Percentiles rank a stretch among this genome's conserved stretches.
These are phyloP conservation scores for Nemopilema nomurai DNA, from an alignment of 30 jellyfish, hydroid and myxozoan genomes.

Conservation along the genomic window DNA sequence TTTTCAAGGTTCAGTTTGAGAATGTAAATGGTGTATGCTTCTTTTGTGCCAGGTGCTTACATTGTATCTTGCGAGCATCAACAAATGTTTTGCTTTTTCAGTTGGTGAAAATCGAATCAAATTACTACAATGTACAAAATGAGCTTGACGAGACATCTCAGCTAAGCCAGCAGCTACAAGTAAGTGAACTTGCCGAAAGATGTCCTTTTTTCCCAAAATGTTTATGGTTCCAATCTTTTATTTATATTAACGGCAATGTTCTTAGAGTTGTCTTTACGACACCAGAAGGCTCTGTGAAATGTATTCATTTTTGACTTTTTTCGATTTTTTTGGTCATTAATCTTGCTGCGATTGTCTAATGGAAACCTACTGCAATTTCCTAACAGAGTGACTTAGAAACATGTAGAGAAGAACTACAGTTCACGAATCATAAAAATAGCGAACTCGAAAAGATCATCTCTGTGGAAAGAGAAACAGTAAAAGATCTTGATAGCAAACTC, in stretches of 20 bases:
- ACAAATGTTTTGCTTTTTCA: conserved; percentile 41
- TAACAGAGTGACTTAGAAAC: conserved; percentile 78
- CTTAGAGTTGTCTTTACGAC: too few species aligned
- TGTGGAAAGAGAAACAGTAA: conserved; percentile 65
- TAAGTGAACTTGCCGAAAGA: not conserved
- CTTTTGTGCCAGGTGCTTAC: not conserved
- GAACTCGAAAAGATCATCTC: conserved; percentile 68
- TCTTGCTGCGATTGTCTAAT: too few species aligned
- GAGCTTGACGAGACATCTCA: conserved; percentile 90
- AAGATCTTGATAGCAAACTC: conserved; percentile 68
- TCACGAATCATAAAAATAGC: conserved; percentile 71
- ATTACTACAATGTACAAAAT: conserved; percentile 73
- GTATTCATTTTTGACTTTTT: too few species aligned
- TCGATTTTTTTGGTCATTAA: too few species aligned
- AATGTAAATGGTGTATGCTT: not conserved
- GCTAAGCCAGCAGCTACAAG: conserved; percentile 84
- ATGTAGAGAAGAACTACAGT: conserved; percentile 89
- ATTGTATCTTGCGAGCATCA: not conserved
- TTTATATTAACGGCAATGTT: too few species aligned
- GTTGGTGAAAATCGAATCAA: conserved; percentile 86
- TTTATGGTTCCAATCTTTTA: not conserved
- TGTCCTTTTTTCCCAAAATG: not conserved
- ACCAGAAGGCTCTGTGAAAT: too few species aligned
- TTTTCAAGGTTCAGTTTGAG: too few species aligned
- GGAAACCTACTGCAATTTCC: not conserved